Evolutionary conservation across 2,888 invertebrate genomes (phyloP).

Genomic region (Yponomeuta cagnagella): DNA sequence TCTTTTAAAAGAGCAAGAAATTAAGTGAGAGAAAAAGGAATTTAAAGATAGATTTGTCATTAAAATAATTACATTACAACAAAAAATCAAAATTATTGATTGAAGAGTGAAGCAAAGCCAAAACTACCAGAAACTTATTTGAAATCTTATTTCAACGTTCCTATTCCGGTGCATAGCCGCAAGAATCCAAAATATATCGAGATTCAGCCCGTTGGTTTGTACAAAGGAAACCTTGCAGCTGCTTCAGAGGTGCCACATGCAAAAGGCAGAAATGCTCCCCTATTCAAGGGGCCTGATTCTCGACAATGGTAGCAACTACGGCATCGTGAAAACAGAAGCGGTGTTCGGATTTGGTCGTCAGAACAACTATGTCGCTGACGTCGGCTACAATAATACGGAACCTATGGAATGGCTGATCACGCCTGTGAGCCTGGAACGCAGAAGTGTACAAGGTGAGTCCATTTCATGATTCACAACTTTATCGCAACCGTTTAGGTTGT

Average conservation of each 20-base stretch:
- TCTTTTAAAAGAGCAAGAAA: too few relatives aligned
- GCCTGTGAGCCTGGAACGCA: constrained; percentile 39
- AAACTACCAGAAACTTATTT: too few relatives aligned
- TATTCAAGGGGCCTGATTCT: constrained; percentile 47
- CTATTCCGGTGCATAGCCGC: too few relatives aligned
- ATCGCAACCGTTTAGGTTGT: background rate
- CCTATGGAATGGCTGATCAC: constrained; percentile 49
- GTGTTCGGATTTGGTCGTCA: constrained; percentile 44
- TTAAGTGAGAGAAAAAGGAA: too few relatives aligned
- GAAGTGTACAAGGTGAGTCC: constrained; percentile 46
- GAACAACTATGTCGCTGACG: constrained; percentile 35
- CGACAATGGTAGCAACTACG: constrained; percentile 49
- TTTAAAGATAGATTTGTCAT: too few relatives aligned
- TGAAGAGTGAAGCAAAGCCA: too few relatives aligned
- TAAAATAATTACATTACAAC: too few relatives aligned
- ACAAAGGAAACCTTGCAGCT: background rate
- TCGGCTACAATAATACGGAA: constrained; percentile 37
- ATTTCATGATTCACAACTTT: background rate
- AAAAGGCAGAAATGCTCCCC: constrained; percentile 37
- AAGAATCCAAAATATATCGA: background rate
- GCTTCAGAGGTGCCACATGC: background rate
- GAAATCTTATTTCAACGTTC: too few relatives aligned
- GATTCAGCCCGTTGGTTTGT: too few relatives aligned
- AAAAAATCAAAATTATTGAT: too few relatives aligned
- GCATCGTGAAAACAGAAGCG: constrained; percentile 55